These are phyloP conservation scores for Plutomurus gul DNA, from an alignment of 1,140 invertebrate genomes.

Conservation along the genomic window DNA sequence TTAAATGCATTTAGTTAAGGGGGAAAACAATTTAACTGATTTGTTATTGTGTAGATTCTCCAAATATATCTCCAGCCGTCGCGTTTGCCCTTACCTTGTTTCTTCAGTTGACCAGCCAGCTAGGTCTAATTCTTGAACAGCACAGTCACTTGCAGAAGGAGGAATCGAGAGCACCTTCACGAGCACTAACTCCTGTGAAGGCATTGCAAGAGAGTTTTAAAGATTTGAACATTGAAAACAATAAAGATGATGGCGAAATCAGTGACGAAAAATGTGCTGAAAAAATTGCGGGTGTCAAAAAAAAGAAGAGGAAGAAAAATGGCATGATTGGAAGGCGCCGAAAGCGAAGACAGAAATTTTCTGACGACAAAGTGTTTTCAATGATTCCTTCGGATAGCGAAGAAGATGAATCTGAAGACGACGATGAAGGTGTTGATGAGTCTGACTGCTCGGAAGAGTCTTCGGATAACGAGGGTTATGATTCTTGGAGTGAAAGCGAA, in stretches of 20 bases:
- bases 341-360: neutral
- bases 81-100: slow-evolving; percentile 48
- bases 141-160: slow-evolving; percentile 23
- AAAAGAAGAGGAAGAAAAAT: slow-evolving; percentile 17
- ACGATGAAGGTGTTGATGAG: slow-evolving; percentile 5
- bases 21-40: neutral
- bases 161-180: neutral
- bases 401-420: neutral
- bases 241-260: neutral
- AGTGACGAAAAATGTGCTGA: neutral
- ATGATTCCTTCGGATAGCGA: neutral
- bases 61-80: slow-evolving; percentile 46
- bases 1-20: neutral
- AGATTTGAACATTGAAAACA: neutral
- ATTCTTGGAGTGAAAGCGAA: neutral
- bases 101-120: slow-evolving; percentile 35
- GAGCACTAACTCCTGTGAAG: neutral
- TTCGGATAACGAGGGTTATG: neutral
- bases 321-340: neutral
- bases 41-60: slow-evolving; percentile 41
- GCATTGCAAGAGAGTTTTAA: neutral
- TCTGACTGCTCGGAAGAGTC: neutral
- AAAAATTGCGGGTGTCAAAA: neutral
- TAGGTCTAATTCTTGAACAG: slow-evolving; percentile 40
- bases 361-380: neutral